Percentiles rank a stretch among this genome's conserved stretches.
Evolutionary conservation across 2,113 vertebrate genomes (phyloP).

Genomic region (Equus przewalskii): DNA sequence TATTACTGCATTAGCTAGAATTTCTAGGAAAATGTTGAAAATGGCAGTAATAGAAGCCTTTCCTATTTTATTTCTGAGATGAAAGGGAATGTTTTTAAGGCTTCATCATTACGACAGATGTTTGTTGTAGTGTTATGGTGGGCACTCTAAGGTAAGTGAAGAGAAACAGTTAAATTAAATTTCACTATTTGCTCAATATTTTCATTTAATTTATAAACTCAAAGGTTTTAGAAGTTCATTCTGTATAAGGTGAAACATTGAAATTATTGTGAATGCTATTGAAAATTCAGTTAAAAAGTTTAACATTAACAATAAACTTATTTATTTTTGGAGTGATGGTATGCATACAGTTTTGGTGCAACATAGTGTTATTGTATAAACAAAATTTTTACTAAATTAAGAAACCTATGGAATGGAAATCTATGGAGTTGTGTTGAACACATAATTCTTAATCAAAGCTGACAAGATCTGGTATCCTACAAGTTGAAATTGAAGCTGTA

Average conservation of each 20-base stretch:
- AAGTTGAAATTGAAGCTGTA: not conserved
- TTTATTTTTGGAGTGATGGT: slow-evolving; percentile 34
- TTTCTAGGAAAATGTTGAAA: not conserved
- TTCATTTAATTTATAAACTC: slow-evolving; percentile 56
- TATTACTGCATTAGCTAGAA: not conserved
- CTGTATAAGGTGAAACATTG: slow-evolving; percentile 32
- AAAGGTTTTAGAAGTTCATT: slow-evolving; percentile 40
- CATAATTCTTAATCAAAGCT: not conserved
- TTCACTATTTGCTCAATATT: slow-evolving; percentile 36
- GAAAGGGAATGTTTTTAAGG: not conserved
- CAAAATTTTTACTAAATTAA: slow-evolving; percentile 48
- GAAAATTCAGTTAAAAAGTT: slow-evolving; percentile 29
- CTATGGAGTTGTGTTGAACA: not conserved
- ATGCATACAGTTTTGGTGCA: not conserved
- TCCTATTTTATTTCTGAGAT: slow-evolving; percentile 27
- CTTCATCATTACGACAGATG: not conserved
- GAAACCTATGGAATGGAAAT: not conserved
- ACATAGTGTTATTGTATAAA: not conserved
- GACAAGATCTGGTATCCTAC: not conserved
- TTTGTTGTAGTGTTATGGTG: not conserved
- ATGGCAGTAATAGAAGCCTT: not conserved
- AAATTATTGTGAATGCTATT: slow-evolving; percentile 8
- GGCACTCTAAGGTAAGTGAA: not conserved
- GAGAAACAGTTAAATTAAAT: not conserved
- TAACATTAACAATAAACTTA: not conserved